phyloP scores from a whole-genome alignment of 2,888 invertebrate genomes.

The Nebria brevicollis region DNA sequence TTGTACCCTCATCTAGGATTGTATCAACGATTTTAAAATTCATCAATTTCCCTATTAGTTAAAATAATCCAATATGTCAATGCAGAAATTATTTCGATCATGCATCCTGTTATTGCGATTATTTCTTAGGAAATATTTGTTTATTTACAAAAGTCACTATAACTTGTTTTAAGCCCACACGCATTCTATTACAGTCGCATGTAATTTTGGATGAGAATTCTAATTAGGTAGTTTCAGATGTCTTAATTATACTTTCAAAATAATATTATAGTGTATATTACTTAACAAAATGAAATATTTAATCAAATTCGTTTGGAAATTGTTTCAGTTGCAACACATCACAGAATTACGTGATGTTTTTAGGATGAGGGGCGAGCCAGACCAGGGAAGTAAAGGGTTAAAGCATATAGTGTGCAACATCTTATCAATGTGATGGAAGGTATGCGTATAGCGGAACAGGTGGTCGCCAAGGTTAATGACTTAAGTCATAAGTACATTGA shows the following conservation, averaged over 20 bases:
- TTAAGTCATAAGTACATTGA: conserved; percentile 9
- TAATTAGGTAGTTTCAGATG: conserved; percentile 35
- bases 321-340: not conserved
- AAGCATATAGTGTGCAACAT: conserved; percentile 14
- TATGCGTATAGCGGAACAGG: conserved; percentile 40
- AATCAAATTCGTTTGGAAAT: not conserved
- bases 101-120: not conserved
- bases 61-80: not conserved
- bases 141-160: not conserved
- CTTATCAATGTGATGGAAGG: conserved; percentile 45
- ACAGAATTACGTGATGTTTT: not conserved
- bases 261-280: conserved; percentile 15
- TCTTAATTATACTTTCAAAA: conserved; percentile 36
- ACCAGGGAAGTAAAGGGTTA: not conserved
- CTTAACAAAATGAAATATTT: conserved; percentile 5
- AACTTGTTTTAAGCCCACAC: conserved; percentile 29
- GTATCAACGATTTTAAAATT: not conserved
- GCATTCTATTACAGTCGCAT: conserved; percentile 27
- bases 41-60: not conserved
- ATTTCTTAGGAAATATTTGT: not conserved
- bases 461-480: conserved; percentile 44
- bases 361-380: not conserved
- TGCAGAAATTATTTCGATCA: not conserved
- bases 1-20: not conserved
- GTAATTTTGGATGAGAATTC: conserved; percentile 32